Percentiles rank a stretch among this genome's conserved stretches.
Evolutionary conservation across 1,140 invertebrate species (phyloP).

Genomic region (Orchestia grillus): DNA sequence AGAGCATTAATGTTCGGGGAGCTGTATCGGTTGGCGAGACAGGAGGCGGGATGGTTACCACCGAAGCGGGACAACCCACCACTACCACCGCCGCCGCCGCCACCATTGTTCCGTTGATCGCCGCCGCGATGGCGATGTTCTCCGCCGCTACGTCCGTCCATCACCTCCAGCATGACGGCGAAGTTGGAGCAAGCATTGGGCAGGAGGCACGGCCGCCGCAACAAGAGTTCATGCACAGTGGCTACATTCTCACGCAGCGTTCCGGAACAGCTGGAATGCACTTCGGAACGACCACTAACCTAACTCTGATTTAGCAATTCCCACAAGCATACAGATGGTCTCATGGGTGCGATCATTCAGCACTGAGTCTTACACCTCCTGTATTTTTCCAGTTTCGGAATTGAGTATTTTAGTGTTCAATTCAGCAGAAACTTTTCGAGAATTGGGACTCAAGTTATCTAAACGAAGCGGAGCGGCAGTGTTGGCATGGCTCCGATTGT

Average conservation of each 20-base stretch:
- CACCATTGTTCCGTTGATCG: not conserved
- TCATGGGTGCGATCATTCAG: not conserved
- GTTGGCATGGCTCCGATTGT: not conserved
- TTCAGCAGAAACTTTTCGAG: not conserved
- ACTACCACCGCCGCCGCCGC: slow-evolving; percentile 27
- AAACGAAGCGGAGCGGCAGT: not conserved
- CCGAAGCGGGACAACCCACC: slow-evolving; percentile 37
- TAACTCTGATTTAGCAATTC: not conserved
- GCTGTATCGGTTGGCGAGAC: slow-evolving; percentile 36
- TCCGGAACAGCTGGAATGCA: not conserved
- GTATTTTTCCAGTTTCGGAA: not conserved
- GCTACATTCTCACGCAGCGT: not conserved
- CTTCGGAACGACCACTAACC: not conserved
- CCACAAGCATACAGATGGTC: not conserved
- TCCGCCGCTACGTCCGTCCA: slow-evolving; percentile 28
- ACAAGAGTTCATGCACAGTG: not conserved
- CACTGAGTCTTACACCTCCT: not conserved
- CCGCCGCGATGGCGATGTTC: not conserved
- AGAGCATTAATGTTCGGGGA: slow-evolving; percentile 33
- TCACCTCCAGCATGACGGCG: slow-evolving; percentile 39
- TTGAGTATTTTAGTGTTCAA: not conserved
- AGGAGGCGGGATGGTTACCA: not conserved
- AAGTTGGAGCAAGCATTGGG: not conserved
- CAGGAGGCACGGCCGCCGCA: not conserved
- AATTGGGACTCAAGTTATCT: not conserved